Base-by-base conservation (phyloP, 2,888 invertebrate species). In the Troglohyphantes excavatus region DNA sequence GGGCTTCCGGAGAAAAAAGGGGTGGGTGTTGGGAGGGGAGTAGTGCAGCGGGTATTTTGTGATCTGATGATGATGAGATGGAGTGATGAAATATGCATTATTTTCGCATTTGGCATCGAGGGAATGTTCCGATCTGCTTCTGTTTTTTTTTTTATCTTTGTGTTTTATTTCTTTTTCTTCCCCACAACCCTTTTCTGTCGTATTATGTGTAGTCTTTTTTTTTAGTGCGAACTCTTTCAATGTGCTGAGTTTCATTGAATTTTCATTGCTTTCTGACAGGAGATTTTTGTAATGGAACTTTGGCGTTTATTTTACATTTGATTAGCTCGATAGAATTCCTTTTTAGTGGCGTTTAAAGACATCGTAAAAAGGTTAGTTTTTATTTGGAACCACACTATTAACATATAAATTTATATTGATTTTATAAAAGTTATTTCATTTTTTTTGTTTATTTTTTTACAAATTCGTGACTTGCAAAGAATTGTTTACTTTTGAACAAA, bases 61-160 rank as follows among this genome's bases (percentile, higher is more conserved):
- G 72, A 75, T 88, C 75, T 88, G 87, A 87, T 81, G 87, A 59
- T 87, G 79, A 75, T 81, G 87, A 79, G 13, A n/a, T n/a, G n/a
- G n/a, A 53, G 53, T 72, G 87, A 88, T 73, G 87, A 75, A 73
- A 87, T 87, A 72, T 86, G 81, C 87, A 87, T 87, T 87, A 87
- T 81, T 87, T 87, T 87, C 79, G 61, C 87, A 87, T 87, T 87
- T 87, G 67, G 81, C 21, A 87, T 81, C 67, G 67, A 63, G 53
- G 53, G 67, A 53, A 53, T 59, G 68, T 68, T 46, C 67, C 5
- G 29, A 23, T 19, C 19, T 70, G n/a, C 46, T 27, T 53, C 27
- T 70, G 11, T 67, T 27, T 68, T 46, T 11, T 29, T 19, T 19
- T 26, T 43, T 39, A 65, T 27, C 43, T 46, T 11, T 29, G n/a